Conservation (phyloP, 2,797 vertebrate genomes). For the Dicrostonyx torquatus region DNA sequence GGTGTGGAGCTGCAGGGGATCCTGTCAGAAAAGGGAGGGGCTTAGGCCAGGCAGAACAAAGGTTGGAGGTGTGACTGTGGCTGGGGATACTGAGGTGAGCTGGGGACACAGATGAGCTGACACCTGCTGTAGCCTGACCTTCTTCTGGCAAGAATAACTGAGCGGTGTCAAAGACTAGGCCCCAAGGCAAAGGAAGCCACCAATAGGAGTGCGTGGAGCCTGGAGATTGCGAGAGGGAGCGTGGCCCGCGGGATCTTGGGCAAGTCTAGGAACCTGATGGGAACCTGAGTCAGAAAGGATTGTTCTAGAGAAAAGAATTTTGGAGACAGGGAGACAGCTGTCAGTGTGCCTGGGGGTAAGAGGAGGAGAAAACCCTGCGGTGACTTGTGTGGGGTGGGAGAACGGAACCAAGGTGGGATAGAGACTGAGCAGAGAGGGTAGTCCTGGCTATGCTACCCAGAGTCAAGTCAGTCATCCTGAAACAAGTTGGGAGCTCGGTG, state of each 20-base stretch:
- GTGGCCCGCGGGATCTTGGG: neutral
- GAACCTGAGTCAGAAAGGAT: neutral
- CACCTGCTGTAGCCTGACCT: neutral
- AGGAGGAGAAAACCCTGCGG: neutral
- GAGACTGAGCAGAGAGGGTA: neutral
- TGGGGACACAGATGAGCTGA: no score
- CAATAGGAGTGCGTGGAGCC: neutral
- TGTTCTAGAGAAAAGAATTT: neutral
- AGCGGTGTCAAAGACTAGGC: neutral
- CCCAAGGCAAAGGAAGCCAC: neutral
- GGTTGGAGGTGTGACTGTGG: neutral
- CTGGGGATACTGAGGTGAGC: neutral
- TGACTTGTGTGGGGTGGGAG: fast-evolving
- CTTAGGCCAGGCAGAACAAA: neutral
- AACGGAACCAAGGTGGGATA: no score
- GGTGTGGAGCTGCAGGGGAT: no score
- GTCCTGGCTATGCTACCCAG: fast-evolving
- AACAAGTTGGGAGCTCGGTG: neutral
- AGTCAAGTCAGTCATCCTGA: neutral
- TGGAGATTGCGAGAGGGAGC: neutral
- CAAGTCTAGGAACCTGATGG: neutral
- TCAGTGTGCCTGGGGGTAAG: neutral
- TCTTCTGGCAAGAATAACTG: neutral
- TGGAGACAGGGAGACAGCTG: neutral
- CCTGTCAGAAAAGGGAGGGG: neutral